Base-by-base conservation (phyloP, 2,888 invertebrate species). In the Cephalotes varians region DNA sequence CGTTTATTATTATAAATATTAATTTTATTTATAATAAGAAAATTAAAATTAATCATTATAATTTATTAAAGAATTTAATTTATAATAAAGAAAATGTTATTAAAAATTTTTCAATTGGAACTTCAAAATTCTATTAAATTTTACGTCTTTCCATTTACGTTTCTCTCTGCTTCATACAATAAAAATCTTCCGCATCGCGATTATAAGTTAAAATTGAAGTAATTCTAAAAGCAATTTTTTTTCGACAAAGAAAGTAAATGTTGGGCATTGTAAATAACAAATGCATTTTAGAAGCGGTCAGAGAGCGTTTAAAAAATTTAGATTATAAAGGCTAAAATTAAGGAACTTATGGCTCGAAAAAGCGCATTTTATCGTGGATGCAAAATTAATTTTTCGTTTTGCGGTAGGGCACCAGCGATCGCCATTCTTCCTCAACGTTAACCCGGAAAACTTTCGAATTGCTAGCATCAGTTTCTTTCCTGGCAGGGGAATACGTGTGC, bases 391-490 rank as follows among this genome's bases (percentile, higher is more conserved):
- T 72, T 81, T 76, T 76, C 34, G 64, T 81, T 76, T 12, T 60
- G 73, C 62, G 49, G 10, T 60, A 49, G n/a, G 49, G 74, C 51
- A 37, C 15, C 6, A 77, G 81, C 54, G 60, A 83, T 83, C 72
- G 85, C 71, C 28, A 76, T 82, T 77, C 73, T 83, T 81, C 47
- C 34, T 40, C 72, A 10, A 49, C 44, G 28, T 21, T 69, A 56
- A 60, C 80, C 71, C n/a, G 56, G 44, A 47, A 74, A 81, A 81
- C 65, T 83, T 81, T 21, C 18, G 67, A 83, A 85, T 85, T 83
- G 81, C 83, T 54, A 25, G 73, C 85, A 85, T 85, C 64, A 85
- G 77, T 85, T 77, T 72, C 72, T 72, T 72, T 47, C 58, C 25
- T 49, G 85, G 49, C 81, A 60, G 21, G 44, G 67, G 72, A 72